Percentiles rank a stretch among this genome's conserved stretches.
Evolutionary conservation across 1,140 invertebrate genomes (phyloP).

Genomic region (Homalodisca vitripennis): DNA sequence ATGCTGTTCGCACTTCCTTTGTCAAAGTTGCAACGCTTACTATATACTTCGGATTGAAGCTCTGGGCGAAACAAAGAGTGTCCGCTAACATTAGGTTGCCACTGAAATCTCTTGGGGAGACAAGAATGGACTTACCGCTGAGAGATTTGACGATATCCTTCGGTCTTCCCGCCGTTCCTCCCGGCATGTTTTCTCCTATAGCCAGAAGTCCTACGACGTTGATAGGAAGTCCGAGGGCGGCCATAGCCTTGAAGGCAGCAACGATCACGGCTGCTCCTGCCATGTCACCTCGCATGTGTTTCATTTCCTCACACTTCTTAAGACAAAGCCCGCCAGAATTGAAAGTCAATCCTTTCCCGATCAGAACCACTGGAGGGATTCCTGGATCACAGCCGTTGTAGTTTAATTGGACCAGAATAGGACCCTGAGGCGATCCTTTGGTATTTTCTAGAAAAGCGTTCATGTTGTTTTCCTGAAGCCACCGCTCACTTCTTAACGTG

Average conservation of each 20-base stretch:
- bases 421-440: conserved; percentile 61
- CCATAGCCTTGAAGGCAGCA: conserved; percentile 54
- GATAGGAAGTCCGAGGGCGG: conserved; percentile 55
- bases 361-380: conserved; percentile 48
- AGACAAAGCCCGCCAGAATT: conserved; percentile 66
- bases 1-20: conserved; percentile 54
- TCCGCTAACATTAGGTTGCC: conserved; percentile 64
- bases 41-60: conserved; percentile 59
- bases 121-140: conserved; percentile 65
- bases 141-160: conserved; percentile 63
- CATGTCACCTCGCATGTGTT: conserved; percentile 66
- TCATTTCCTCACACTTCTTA: conserved; percentile 57
- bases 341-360: conserved; percentile 63
- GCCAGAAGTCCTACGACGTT: conserved; percentile 58
- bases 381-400: conserved; percentile 51
- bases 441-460: conserved; percentile 60
- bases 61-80: conserved; percentile 60
- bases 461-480: conserved; percentile 62
- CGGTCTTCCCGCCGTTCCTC: conserved; percentile 59
- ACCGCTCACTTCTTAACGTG: conserved; percentile 53
- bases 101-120: conserved; percentile 66
- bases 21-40: conserved; percentile 65
- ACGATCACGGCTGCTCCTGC: conserved; percentile 63
- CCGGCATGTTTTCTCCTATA: conserved; percentile 64
- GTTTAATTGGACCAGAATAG: conserved; percentile 59